Conservation (phyloP, 2,113 vertebrate genomes). For the Scomber scombrus region DNA sequence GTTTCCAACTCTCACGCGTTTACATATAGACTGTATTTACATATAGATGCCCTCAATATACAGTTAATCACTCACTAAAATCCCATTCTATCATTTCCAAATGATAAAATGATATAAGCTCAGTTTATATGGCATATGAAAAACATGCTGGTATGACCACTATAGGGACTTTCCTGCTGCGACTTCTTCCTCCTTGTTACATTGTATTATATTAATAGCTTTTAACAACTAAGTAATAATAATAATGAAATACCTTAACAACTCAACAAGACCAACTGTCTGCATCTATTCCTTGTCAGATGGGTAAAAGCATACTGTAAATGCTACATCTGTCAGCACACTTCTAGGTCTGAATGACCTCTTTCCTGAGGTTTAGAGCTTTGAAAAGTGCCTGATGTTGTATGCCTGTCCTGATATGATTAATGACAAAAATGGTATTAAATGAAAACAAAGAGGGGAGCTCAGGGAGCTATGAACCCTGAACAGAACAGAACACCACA, state of each 20-base stretch:
- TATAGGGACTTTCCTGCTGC: background rate
- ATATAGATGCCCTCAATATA: constrained; percentile 60
- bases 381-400: constrained; percentile 28
- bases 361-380: constrained; percentile 70
- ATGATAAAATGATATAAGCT: background rate
- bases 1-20: background rate
- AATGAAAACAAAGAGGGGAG: constrained; percentile 16
- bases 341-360: constrained; percentile 49
- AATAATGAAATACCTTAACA: background rate
- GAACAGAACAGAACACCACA: constrained; percentile 42
- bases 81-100: background rate
- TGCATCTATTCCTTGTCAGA: constrained; percentile 26
- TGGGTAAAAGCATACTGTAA: constrained; percentile 32
- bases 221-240: constrained; percentile 8
- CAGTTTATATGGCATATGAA: constrained; percentile 29
- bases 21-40: constrained; percentile 52
- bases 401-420: constrained; percentile 8
- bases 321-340: constrained; percentile 69
- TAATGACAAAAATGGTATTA: constrained; percentile 40
- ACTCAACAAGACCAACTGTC: constrained; percentile 10
- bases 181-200: background rate
- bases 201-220: background rate
- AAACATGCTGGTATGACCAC: constrained; percentile 27
- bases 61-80: constrained; percentile 38
- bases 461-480: constrained; percentile 37